Evolutionary conservation across 2,113 vertebrate species (phyloP).

Genomic region (Polyodon spathula): DNA sequence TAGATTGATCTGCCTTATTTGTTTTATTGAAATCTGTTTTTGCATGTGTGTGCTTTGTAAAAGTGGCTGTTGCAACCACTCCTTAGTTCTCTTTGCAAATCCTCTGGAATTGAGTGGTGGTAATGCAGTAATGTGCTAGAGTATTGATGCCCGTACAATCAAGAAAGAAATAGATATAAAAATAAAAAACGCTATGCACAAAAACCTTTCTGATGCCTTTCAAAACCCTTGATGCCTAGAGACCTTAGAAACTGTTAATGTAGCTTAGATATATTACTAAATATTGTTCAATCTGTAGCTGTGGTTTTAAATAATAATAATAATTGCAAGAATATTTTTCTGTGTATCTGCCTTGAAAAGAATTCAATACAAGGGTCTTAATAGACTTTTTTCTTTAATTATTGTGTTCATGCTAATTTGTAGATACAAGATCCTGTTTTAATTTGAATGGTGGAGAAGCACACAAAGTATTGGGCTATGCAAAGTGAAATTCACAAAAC

Average conservation of each 20-base stretch:
- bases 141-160: slow-evolving; percentile 58
- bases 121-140: slow-evolving; percentile 43
- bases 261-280: slow-evolving; percentile 44
- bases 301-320: slow-evolving; percentile 59
- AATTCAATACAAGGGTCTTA: slow-evolving; percentile 66
- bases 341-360: slow-evolving; percentile 71
- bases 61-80: slow-evolving; percentile 36
- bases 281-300: slow-evolving; percentile 35
- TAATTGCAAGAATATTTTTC: no score
- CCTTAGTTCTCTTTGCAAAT: slow-evolving; percentile 29
- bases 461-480: slow-evolving; percentile 73
- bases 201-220: slow-evolving; percentile 84
- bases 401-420: slow-evolving; percentile 24
- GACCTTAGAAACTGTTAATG: slow-evolving; percentile 59
- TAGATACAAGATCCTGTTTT: slow-evolving; percentile 51
- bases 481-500: slow-evolving; percentile 60
- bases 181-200: slow-evolving; percentile 82
- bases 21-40: slow-evolving; percentile 36
- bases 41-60: slow-evolving; percentile 42
- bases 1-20: slow-evolving; percentile 45
- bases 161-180: slow-evolving; percentile 36
- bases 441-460: slow-evolving; percentile 58
- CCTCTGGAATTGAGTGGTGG: slow-evolving; percentile 42
- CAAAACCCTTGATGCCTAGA: slow-evolving; percentile 84
- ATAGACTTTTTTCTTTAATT: slow-evolving; percentile 40